A percentile compares a stretch with the other conserved stretches of the same genome.
phyloP scores from a whole-genome alignment of 2,888 invertebrate species.

The Blastobasis adustella region DNA sequence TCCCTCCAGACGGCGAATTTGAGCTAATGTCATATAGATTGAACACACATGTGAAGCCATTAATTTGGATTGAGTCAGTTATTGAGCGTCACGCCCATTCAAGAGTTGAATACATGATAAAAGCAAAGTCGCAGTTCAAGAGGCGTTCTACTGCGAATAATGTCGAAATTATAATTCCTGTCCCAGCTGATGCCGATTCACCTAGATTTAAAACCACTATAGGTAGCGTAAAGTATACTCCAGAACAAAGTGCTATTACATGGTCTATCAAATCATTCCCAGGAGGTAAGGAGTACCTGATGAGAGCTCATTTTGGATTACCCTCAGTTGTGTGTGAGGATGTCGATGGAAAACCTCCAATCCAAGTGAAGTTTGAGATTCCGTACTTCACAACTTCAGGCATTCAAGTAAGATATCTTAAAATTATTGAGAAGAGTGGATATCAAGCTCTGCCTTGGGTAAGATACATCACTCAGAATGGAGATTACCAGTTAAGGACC shows the following conservation, averaged over 20 bases:
- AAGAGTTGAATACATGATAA: conserved; percentile 98
- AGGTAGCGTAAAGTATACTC: conserved; percentile 97
- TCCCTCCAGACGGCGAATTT: conserved; percentile 99
- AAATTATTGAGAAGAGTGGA: conserved; percentile 99
- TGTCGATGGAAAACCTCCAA: conserved; percentile 96
- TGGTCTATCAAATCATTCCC: conserved; percentile 99
- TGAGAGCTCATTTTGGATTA: conserved; percentile 98
- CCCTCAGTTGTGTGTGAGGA: conserved; percentile 97
- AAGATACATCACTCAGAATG: conserved; percentile 99
- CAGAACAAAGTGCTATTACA: conserved; percentile 96
- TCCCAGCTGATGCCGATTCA: conserved; percentile 97
- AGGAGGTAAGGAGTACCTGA: conserved; percentile 98
- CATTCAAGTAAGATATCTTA: conserved; percentile 96
- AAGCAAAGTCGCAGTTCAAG: conserved; percentile 99
- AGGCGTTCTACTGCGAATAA: conserved; percentile 98
- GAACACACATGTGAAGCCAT: conserved; percentile 97
- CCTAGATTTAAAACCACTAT: conserved; percentile 98
- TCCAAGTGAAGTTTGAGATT: conserved; percentile 99
- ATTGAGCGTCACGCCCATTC: conserved; percentile 98
- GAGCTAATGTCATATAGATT: conserved; percentile 98
- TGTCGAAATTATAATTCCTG: conserved; percentile 97
- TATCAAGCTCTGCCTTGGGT: conserved; percentile 99
- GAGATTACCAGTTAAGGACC: conserved; percentile 97
- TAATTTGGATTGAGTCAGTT: conserved; percentile 99
- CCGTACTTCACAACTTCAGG: conserved; percentile 99